Evolutionary conservation across 2,888 invertebrate species (phyloP), one percentile per base, ranked within the genome.

Genomic region (Nymphalis polychloros): DNA sequence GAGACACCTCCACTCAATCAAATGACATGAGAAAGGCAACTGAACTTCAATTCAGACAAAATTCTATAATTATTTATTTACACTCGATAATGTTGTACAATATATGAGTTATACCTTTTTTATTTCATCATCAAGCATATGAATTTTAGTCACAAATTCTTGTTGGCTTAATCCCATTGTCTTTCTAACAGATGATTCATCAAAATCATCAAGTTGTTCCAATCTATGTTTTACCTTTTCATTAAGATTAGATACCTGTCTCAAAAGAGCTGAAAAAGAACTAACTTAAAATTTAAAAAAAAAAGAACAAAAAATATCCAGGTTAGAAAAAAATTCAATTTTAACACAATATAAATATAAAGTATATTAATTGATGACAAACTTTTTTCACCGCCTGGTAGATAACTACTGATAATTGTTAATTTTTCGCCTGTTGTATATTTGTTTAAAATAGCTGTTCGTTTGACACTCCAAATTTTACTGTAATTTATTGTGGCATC

Each of bases 341-440:
- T 16, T 6, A 19, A n/a, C 17, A 52, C 13, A 31, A 23, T 23
- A 23, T 23, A 46, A 17, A 48, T 41, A 60, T 50, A 73, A 48
- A 53, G 50, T 59, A 66, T 47, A 53, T 57, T 23, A 47, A 66
- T 50, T 73, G 20, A 20, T 55, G n/a, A 72, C 78, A 75, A 90
- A 96, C 96, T 95, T 93, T 96, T 96, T 84, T 97, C 96, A 72
- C 96, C 96, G 68, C 96, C 96, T 7, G 96, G 94, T 59, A 98
- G 88, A 82, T 97, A 98, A 84, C 97, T 98, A 53, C 97, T 97
- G 2, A 97, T 95, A 75, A 98, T 97, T 0, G 97, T 97, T 41
- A 99, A 89, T 83, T 97, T 98, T 87, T 98, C 98, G 16, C 97
- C 97, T 64, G 99, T 99, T 47, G 98, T 98, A 80, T 96, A 99